Evolutionary conservation across 2,888 invertebrate genomes (phyloP).

Genomic region (Abscondita cerata): DNA sequence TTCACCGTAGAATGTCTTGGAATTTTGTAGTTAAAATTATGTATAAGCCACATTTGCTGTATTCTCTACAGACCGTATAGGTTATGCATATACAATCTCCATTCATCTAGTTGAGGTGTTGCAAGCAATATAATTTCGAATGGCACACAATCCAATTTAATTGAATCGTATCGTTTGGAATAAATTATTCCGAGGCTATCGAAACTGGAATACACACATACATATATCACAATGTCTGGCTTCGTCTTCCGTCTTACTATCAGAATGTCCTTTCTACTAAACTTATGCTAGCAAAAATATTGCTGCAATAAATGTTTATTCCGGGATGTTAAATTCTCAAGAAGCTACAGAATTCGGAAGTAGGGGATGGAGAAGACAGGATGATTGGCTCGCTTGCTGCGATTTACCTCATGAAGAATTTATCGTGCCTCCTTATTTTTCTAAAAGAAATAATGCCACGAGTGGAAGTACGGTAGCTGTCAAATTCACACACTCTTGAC

Average conservation of each 20-base stretch:
- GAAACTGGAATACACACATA: conserved; percentile 41
- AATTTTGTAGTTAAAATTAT: not conserved
- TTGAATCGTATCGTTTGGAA: conserved; percentile 53
- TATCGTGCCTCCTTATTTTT: conserved; percentile 50
- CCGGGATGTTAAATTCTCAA: conserved; percentile 45
- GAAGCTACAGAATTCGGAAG: conserved; percentile 39
- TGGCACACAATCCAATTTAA: conserved; percentile 54
- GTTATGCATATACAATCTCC: conserved; percentile 41
- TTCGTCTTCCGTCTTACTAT: conserved; percentile 40
- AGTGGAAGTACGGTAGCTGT: conserved; percentile 46
- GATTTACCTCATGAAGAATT: conserved; percentile 54
- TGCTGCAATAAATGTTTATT: conserved; percentile 47
- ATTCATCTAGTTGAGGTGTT: conserved; percentile 54
- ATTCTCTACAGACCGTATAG: conserved; percentile 12
- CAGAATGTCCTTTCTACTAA: conserved; percentile 34
- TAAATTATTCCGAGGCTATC: conserved; percentile 49
- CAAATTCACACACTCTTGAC: conserved; percentile 48
- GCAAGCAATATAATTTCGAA: conserved; percentile 49
- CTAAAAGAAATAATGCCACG: conserved; percentile 46
- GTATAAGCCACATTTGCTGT: conserved; percentile 12
- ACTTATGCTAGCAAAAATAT: conserved; percentile 38
- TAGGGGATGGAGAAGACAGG: conserved; percentile 44
- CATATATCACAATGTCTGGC: conserved; percentile 43
- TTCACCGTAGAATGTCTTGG: too few relatives aligned
- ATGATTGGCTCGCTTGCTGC: conserved; percentile 50